Base-by-base conservation (phyloP, 37 sponge, comb jelly and placozoan species). In the Petrosia ficiformis region DNA sequence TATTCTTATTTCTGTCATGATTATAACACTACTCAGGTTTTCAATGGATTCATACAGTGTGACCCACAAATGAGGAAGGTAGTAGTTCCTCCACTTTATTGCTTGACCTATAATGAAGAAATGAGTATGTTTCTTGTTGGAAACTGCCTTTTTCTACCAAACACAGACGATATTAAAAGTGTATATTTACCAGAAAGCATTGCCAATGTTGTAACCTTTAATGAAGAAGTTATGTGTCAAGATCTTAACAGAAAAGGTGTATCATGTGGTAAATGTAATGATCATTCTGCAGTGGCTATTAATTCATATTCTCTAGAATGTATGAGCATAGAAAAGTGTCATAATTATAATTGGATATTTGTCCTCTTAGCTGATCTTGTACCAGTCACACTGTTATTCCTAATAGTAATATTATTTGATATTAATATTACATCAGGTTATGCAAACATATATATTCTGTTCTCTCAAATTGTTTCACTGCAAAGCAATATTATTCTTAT, bases 391-490 rank as follows among this genome's bases (percentile, higher is more conserved):
- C 6, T 61, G 5, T n/a, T 61, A 24, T 61, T n/a, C 28, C 11
- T n/a, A 24, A 22, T 61, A 24, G 6, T 61, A 5, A 61, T 61
- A 11, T 6, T 61, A 61, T 61, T 61, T 29, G 5, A 61, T 61
- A 61, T 61, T 6, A 61, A 29, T 6, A 61, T 61, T 6, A 61
- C 63, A 6, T 61, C 63, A 26, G 63, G 63, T 5, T 61, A 61
- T 61, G 63, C 63, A 6, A 61, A 61, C n/a, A 6, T 29, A 5
- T 61, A 26, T n/a, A 61, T 61, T 22, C 26, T 61, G 28, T 61
- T n/a, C n/a, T 11, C 63, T 24, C 63, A 61, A 22, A 6, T 61
- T 61, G 26, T 61, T 61, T 26, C 63, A 5, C n/a, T 61, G 5
- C 63, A 11, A 5, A 26, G 5, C 14, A 10, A 48, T 48, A 16